Evolutionary conservation across 2,888 invertebrate genomes (phyloP).

Genomic region (Polymixis flavicincta): DNA sequence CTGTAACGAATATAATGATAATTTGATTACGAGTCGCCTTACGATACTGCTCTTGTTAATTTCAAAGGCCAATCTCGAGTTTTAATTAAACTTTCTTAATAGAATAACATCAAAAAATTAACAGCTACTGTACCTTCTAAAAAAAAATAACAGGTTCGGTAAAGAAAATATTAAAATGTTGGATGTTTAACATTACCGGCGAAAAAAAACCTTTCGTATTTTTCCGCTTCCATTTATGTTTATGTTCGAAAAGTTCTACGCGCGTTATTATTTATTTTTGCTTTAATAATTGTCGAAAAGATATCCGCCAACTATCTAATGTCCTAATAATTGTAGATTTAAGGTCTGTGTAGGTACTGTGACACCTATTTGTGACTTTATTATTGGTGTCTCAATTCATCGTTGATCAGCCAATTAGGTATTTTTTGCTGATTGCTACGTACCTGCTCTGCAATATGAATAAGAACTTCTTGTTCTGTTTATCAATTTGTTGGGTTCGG

Average conservation of each 20-base stretch:
- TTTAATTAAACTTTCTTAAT: constrained; percentile 82
- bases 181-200: constrained; percentile 41
- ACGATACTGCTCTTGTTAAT: constrained; percentile 70
- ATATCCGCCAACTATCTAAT: not conserved
- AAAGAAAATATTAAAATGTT: constrained; percentile 63
- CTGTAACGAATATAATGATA: constrained; percentile 72
- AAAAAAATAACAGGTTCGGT: constrained; percentile 56
- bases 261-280: constrained; percentile 10
- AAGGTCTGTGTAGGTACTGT: not conserved
- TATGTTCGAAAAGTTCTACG: constrained; percentile 37
- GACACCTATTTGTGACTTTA: not conserved
- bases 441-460: not conserved
- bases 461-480: not conserved
- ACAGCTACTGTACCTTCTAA: constrained; percentile 69
- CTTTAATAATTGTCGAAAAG: not conserved
- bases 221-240: constrained; percentile 47
- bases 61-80: constrained; percentile 77
- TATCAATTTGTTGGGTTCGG: not conserved
- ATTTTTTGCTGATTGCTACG: not conserved
- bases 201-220: constrained; percentile 40
- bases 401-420: not conserved
- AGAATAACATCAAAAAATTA: constrained; percentile 74
- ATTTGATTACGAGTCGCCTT: constrained; percentile 72
- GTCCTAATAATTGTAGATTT: not conserved
- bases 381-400: not conserved